Percentiles rank a stretch among this genome's conserved stretches.
Evolutionary conservation across 2,888 invertebrate species (phyloP).

Genomic region (Girardia tigrina): DNA sequence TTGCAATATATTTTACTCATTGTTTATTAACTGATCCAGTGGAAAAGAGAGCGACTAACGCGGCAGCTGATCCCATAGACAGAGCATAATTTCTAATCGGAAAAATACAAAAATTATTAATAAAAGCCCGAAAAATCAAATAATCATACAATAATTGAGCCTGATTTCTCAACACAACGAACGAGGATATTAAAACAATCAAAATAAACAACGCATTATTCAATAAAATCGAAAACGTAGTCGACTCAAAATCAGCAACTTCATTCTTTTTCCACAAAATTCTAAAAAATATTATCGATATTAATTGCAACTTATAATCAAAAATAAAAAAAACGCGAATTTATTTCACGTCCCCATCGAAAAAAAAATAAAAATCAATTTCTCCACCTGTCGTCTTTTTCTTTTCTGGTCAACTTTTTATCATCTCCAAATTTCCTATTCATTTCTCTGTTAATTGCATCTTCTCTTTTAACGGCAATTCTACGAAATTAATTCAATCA

Average conservation of each 20-base stretch:
- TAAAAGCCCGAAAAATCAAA: too few relatives aligned
- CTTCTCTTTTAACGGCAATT: constrained; percentile 52
- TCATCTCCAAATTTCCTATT: constrained; percentile 52
- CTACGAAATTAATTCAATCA: constrained; percentile 48
- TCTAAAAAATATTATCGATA: constrained; percentile 53
- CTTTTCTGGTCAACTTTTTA: constrained; percentile 72
- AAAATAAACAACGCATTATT: constrained; percentile 90
- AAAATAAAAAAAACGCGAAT: too few relatives aligned
- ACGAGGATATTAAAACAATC: constrained; percentile 77
- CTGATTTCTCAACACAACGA: constrained; percentile 75
- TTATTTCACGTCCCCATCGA: not conserved
- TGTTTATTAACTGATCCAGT: constrained; percentile 56
- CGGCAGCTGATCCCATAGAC: constrained; percentile 74
- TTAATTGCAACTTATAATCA: too few relatives aligned
- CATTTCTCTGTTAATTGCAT: constrained; percentile 52
- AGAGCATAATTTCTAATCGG: constrained; percentile 69
- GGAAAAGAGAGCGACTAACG: constrained; percentile 80
- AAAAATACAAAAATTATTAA: too few relatives aligned
- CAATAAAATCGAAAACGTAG: constrained; percentile 94
- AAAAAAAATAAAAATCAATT: not conserved
- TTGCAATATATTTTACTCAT: not conserved
- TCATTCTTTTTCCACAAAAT: constrained; percentile 98
- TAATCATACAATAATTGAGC: constrained; percentile 52
- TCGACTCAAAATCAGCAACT: constrained; percentile 96
- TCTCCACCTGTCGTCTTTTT: constrained; percentile 79